These are phyloP conservation scores for Carassius gibelio DNA, from an alignment of 2,113 vertebrate species.

Conservation along the genomic window DNA sequence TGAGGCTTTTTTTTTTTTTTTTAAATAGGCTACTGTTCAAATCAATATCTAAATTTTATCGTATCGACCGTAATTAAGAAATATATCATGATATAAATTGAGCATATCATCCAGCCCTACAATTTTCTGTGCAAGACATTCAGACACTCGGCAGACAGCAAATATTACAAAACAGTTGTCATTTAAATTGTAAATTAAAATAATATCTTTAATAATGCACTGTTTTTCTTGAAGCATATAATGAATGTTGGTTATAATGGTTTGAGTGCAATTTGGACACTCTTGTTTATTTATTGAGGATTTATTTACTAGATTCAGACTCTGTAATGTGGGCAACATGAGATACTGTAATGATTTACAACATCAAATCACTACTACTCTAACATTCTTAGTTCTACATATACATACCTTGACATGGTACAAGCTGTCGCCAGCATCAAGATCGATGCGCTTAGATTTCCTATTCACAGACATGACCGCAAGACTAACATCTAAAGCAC, in stretches of 20 bases:
- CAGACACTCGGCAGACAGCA: too few relatives aligned
- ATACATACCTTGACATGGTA: slow-evolving; percentile 88
- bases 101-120: too few relatives aligned
- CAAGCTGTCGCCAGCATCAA: slow-evolving; percentile 90
- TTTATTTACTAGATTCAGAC: not conserved
- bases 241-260: too few relatives aligned
- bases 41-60: too few relatives aligned
- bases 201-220: too few relatives aligned
- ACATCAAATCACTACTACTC: not conserved
- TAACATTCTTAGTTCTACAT: not conserved
- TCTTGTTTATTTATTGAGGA: not conserved
- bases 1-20: too few relatives aligned
- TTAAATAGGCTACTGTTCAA: too few relatives aligned
- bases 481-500: slow-evolving; percentile 84
- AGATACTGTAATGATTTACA: not conserved
- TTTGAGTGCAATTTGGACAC: not conserved
- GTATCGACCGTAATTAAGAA: too few relatives aligned
- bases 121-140: too few relatives aligned
- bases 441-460: slow-evolving; percentile 88
- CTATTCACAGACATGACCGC: slow-evolving; percentile 94
- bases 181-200: too few relatives aligned
- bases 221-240: too few relatives aligned
- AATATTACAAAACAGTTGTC: not conserved
- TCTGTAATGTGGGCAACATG: not conserved
- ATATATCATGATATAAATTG: too few relatives aligned